Evolutionary conservation across 1,140 invertebrate species (phyloP), one percentile per base, ranked within the genome.

Genomic region (Patella vulgata): DNA sequence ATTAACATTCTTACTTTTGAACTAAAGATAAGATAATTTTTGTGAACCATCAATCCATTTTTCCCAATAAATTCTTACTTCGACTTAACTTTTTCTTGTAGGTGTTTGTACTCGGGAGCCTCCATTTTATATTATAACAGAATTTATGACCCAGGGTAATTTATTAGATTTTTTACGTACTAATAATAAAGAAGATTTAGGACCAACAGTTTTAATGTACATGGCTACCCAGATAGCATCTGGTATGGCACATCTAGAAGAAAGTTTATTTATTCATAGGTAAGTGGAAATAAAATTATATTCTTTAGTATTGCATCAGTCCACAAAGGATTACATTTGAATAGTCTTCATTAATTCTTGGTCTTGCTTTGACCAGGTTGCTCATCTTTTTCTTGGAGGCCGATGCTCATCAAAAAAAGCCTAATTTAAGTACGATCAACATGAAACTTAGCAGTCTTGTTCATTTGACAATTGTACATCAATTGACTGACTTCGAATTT

Each of bases 171-270:
- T 97, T 84, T 83, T 99, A 58, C 89, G 97, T 27, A 93, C 92
- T 70, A 92, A 92, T 52, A 94, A 91, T 78, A 91, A 92, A 67
- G 91, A 95, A 68, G 91, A 94, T 70, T 91, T 98, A 31, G 93
- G 96, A 70, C 95, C 95, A 3, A 93, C 97, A 1, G 94, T 97
- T 27, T 88, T 99, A 21, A 95, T 99, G 89, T 96, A 99, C 82
- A 98, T 99, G 90, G 97, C 97, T 1, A 98, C 96, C 1, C 97
- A 99, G 87, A 98, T 99, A 73, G 95, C 97, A 0, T 93, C 94
- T 64, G 97, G 94, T 50, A 99, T 99, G 98, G 94, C 94, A 78
- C 99, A 99, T 85, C 87, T 99, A 50, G 98, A 99, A 86, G 92
- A 91, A 75, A 89, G 94, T 68, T 93, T 90, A 80, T 99, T 98